These are phyloP conservation scores for Scarus forsteni DNA, from an alignment of 2,797 vertebrate species.

Conservation along the genomic window DNA sequence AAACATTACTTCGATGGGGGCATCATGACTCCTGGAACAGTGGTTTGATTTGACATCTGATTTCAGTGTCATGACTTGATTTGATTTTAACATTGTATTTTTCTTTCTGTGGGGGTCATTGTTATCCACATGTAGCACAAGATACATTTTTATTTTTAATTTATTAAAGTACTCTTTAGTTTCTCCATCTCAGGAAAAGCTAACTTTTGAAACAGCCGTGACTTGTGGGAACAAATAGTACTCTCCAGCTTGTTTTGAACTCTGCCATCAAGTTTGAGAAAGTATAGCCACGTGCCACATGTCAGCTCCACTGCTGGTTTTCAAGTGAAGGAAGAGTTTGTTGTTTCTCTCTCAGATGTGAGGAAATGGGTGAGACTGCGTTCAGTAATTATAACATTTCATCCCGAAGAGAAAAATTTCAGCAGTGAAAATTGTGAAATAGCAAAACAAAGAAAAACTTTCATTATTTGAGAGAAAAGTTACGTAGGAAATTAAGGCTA, in stretches of 20 bases:
- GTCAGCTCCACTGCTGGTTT: not conserved
- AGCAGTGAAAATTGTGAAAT: too few species aligned
- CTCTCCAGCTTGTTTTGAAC: too few species aligned
- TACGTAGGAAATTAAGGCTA: too few species aligned
- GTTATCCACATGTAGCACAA: not conserved
- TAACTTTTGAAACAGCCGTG: not conserved
- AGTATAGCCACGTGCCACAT: too few species aligned
- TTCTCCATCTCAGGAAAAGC: not conserved
- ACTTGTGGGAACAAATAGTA: not conserved
- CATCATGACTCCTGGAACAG: not conserved
- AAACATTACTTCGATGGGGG: not conserved
- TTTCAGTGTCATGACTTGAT: not conserved
- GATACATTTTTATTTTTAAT: not conserved
- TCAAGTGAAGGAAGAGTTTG: too few species aligned
- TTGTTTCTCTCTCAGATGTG: not conserved
- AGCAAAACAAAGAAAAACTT: too few species aligned
- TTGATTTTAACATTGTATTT: not conserved
- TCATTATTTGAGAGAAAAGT: too few species aligned
- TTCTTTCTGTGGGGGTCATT: not conserved
- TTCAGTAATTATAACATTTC: too few species aligned
- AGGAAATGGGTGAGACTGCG: not conserved
- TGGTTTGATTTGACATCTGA: not conserved
- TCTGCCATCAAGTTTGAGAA: too few species aligned
- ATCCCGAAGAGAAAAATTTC: too few species aligned
- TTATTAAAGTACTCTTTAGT: too few species aligned